Evolutionary conservation across 2,888 invertebrate species (phyloP).

Genomic region (Nemurella pictetii): DNA sequence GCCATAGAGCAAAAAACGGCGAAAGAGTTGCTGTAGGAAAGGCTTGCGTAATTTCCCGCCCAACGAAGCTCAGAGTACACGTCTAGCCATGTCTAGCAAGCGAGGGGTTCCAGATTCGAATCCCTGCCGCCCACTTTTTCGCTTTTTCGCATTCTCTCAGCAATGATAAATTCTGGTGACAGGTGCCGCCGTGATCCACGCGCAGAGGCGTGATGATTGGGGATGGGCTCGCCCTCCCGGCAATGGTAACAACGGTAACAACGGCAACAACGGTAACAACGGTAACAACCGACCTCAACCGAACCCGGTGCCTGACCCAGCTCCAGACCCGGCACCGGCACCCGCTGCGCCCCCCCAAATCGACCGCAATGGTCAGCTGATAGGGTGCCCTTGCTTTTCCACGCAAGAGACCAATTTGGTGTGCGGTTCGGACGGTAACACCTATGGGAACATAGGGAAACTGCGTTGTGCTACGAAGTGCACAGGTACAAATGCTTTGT

Average conservation of each 20-base stretch:
- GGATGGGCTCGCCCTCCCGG: too few species aligned
- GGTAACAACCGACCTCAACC: background rate
- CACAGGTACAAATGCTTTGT: too few species aligned
- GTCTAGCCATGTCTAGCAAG: too few species aligned
- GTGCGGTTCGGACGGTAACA: background rate
- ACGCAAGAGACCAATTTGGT: background rate
- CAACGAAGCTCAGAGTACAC: too few species aligned
- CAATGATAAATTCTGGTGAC: too few species aligned
- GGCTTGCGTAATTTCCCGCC: too few species aligned
- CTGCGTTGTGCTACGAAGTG: background rate
- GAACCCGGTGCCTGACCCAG: background rate
- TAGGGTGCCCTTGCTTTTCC: constrained; percentile 1
- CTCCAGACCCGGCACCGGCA: background rate
- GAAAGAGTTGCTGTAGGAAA: too few species aligned
- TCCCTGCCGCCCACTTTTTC: too few species aligned
- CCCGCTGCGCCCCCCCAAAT: background rate
- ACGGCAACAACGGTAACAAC: background rate
- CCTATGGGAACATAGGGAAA: constrained; percentile 5
- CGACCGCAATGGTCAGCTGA: constrained; percentile 20
- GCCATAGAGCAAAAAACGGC: too few species aligned
- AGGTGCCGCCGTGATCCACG: background rate
- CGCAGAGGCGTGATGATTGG: background rate
- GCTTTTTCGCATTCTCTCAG: too few species aligned
- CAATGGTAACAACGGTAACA: too few species aligned
- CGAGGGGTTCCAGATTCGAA: too few species aligned